Base-by-base conservation (phyloP, 2,113 vertebrate genomes). In the Phylloscopus trochiloides region DNA sequence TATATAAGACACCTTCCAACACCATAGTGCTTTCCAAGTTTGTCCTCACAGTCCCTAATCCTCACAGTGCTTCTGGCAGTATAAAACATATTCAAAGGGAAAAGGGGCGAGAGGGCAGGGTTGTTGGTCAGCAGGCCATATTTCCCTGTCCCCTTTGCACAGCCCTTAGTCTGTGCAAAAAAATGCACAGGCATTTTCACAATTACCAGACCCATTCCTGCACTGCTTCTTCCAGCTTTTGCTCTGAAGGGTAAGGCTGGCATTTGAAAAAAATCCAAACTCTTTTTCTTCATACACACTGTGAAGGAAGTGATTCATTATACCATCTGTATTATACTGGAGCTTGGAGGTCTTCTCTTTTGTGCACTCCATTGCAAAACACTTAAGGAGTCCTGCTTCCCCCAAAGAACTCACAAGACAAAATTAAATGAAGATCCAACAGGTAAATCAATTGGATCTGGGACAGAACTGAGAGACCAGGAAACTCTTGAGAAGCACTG, bases 101-200 rank as follows among this genome's bases (percentile, higher is more conserved):
- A 50, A 57, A 74, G 8, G 9, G 6, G 22, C 88, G 34, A 80
- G 45, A 75, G 31, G 31, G 45, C 13, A 93, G 29, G 43, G 20
- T 5, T 0, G 0, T 4, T 26, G n/a, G 29, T 16, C 24, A 47
- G 26, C 3, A 73, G 31, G 21, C 32, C 77, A 34, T 0, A 0
- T 31, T 12, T 13, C 31, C 3, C 43, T 47, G 38, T 40, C 32
- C 24, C 11, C 54, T 55, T 7, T 57, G 66, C 52, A 72, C 17
- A 55, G 66, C 16, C 29, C 51, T 72, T 32, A 52, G 22, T 9
- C 42, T 52, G 48, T 61, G 58, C 59, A 62, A 62, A 62, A 40
- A 29, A 62, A 50, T 13, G 52, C 81, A 68, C 78, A 18, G 20
- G 48, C 67, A 92, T 87, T 87, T 77, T 70, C 32, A 36, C 52